Conservation (phyloP, 2,113 vertebrate species). For the Platycercus adscitus region DNA sequence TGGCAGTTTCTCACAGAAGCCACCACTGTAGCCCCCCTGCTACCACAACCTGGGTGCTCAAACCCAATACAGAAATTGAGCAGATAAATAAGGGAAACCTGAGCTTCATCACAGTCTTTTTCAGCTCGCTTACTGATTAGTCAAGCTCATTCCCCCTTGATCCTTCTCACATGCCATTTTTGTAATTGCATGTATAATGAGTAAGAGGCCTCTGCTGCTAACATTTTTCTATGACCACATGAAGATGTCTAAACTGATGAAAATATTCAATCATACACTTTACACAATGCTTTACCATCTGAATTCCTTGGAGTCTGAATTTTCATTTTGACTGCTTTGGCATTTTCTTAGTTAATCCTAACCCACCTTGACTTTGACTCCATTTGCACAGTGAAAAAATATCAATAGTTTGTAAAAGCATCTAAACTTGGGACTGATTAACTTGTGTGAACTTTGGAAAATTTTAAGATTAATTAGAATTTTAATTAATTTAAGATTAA, state of each 20-base stretch:
- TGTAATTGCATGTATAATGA: neutral
- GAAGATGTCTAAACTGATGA: neutral
- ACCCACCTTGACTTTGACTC: neutral
- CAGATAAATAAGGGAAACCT: neutral
- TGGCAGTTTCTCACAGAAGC: neutral
- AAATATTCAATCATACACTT: neutral
- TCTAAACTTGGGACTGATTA: neutral
- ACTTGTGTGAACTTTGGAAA: conserved; percentile 29
- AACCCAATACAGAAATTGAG: neutral
- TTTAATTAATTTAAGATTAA: conserved; percentile 30
- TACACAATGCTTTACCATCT: neutral
- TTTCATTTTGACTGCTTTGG: neutral
- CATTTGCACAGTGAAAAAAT: neutral
- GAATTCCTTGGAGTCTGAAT: neutral
- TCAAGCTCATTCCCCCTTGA: neutral
- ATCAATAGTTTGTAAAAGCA: neutral
- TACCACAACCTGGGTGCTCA: neutral
- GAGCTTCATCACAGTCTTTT: neutral
- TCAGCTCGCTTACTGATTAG: neutral
- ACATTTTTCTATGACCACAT: neutral
- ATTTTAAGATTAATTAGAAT: conserved; percentile 23
- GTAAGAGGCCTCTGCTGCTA: neutral
- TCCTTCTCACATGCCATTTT: neutral
- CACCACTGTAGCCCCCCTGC: neutral
- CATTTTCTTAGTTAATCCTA: neutral